A percentile compares a stretch with the other conserved stretches of the same genome.
Evolutionary conservation across 2,888 invertebrate genomes (phyloP).

Genomic region (Drosophila affinis): DNA sequence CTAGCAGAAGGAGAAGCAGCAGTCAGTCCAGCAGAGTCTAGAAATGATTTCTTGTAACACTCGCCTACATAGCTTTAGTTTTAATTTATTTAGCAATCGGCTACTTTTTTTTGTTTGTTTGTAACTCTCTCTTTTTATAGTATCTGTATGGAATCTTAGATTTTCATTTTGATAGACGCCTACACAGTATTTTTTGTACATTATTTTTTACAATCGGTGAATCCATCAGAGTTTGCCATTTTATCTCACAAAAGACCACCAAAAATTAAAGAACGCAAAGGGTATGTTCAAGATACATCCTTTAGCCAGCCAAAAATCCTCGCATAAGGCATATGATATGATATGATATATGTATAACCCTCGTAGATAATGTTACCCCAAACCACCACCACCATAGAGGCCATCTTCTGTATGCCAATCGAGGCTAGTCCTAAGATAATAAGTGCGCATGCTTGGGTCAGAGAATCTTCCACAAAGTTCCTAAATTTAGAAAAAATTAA

Average conservation of each 20-base stretch:
- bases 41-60: conserved; percentile 38
- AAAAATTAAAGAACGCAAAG: conserved; percentile 12
- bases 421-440: conserved; percentile 58
- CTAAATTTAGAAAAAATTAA: conserved; percentile 41
- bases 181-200: conserved; percentile 68
- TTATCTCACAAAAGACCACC: conserved; percentile 52
- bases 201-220: conserved; percentile 44
- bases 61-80: conserved; percentile 38
- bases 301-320: conserved; percentile 55
- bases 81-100: conserved; percentile 45
- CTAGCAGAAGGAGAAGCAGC: neutral
- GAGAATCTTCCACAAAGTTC: conserved; percentile 51
- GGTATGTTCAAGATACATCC: conserved; percentile 26
- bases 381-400: conserved; percentile 18
- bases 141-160: conserved; percentile 46
- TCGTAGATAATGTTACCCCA: conserved; percentile 3
- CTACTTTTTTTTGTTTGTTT: neutral
- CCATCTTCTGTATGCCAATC: conserved; percentile 45
- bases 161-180: conserved; percentile 43
- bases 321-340: conserved; percentile 31
- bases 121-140: conserved; percentile 18
- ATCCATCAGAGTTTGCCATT: conserved; percentile 53
- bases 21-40: conserved; percentile 51
- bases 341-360: conserved; percentile 1
- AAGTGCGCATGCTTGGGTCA: conserved; percentile 45